Conservation (phyloP, 2,113 vertebrate species). For the Oncorhynchus tshawytscha region DNA sequence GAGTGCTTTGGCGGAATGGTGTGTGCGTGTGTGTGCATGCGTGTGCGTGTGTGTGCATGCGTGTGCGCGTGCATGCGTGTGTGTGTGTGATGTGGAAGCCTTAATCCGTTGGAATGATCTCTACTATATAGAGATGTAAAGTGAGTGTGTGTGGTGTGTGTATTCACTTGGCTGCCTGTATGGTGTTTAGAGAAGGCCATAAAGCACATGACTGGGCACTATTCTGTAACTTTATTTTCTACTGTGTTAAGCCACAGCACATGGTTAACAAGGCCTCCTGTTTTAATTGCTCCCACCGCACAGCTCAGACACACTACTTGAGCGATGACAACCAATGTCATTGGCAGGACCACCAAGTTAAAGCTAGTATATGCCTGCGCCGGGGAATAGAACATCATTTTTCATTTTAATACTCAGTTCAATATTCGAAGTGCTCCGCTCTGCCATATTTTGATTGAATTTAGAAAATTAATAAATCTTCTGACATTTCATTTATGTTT, state of each 20-base stretch:
- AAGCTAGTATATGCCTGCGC: neutral
- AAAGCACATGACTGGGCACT: constrained; percentile 30
- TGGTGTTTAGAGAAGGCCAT: constrained; percentile 8
- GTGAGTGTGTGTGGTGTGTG: neutral
- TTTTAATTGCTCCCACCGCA: constrained; percentile 77
- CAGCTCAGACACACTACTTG: constrained; percentile 57
- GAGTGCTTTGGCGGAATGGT: too few relatives aligned
- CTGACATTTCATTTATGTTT: constrained; percentile 59
- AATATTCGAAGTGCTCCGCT: constrained; percentile 27
- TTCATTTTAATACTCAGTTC: constrained; percentile 29
- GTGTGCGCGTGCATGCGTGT: neutral
- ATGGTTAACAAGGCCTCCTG: constrained; percentile 60
- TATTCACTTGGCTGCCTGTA: neutral
- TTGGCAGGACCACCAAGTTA: constrained; percentile 36
- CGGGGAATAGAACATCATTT: constrained; percentile 1
- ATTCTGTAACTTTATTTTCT: constrained; percentile 36
- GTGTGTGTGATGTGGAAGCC: neutral
- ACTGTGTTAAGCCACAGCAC: constrained; percentile 45
- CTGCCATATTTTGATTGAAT: constrained; percentile 36
- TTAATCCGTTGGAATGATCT: neutral
- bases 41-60: too few relatives aligned
- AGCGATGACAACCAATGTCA: constrained; percentile 66
- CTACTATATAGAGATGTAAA: neutral
- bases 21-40: too few relatives aligned
- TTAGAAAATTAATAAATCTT: constrained; percentile 46